phyloP scores from a whole-genome alignment of 2,797 vertebrate genomes.

The Sciurus carolinensis region DNA sequence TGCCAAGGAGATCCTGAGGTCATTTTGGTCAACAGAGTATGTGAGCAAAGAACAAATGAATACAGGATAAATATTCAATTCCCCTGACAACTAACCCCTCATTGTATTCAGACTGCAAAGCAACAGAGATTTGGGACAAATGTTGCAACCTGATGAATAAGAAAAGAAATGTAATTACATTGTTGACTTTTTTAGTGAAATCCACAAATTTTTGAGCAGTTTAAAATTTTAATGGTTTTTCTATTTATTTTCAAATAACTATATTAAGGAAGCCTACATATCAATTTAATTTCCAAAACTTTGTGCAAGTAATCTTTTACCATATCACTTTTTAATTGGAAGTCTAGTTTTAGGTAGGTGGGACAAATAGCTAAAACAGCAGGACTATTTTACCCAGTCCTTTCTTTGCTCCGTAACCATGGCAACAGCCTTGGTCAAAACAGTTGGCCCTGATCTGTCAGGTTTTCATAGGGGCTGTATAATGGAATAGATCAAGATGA shows the following conservation, averaged over 20 bases:
- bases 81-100: background rate
- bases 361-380: background rate
- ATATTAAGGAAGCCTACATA: background rate
- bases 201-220: slow-evolving; percentile 5
- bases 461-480: background rate
- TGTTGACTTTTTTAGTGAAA: slow-evolving; percentile 34
- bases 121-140: background rate
- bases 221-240: slow-evolving; percentile 6
- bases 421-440: background rate
- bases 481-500: background rate
- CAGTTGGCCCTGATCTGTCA: background rate
- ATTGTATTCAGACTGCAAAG: background rate
- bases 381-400: background rate
- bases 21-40: slow-evolving; percentile 45
- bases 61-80: slow-evolving; percentile 37
- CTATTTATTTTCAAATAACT: background rate
- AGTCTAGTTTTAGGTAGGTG: background rate
- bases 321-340: background rate
- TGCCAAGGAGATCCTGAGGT: slow-evolving; percentile 71
- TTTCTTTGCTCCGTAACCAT: background rate
- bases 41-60: slow-evolving; percentile 33
- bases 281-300: background rate
- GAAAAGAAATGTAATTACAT: background rate
- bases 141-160: background rate
- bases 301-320: background rate